A percentile compares a stretch with the other conserved stretches of the same genome.
Evolutionary conservation across 2,888 invertebrate genomes (phyloP).

Genomic region (Heliconius ismenius): DNA sequence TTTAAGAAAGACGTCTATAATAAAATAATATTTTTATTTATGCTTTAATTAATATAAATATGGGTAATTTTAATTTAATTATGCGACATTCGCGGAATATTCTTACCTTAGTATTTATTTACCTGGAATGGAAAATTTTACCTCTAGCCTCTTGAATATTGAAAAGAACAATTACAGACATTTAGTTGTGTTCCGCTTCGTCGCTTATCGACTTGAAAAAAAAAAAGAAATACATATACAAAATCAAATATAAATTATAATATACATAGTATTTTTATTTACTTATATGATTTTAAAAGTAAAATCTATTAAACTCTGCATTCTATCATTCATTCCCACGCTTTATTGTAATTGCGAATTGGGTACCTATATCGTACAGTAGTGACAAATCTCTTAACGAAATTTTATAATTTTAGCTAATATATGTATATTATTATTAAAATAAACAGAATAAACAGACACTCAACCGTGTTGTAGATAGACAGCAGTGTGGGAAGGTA

Average conservation of each 20-base stretch:
- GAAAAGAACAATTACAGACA: constrained; percentile 32
- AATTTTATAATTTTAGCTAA: neutral
- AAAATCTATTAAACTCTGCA: too few relatives aligned
- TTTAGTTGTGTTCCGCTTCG: neutral
- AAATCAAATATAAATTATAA: neutral
- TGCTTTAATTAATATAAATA: constrained; percentile 6
- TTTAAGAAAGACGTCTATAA: neutral
- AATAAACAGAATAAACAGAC: neutral
- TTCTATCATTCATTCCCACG: too few relatives aligned
- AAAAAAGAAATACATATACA: neutral
- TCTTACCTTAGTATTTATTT: constrained; percentile 33
- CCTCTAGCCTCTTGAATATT: constrained; percentile 36
- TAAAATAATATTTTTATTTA: neutral
- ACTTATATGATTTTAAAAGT: too few relatives aligned
- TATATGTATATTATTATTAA: neutral
- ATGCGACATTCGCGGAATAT: constrained; percentile 21
- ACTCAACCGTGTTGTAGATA: neutral
- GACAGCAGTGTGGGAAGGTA: constrained; percentile 17
- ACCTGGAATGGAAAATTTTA: constrained; percentile 37
- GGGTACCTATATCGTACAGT: too few relatives aligned
- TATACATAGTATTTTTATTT: too few relatives aligned
- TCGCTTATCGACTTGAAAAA: neutral
- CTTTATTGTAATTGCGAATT: too few relatives aligned
- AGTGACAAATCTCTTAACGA: neutral
- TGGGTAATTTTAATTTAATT: constrained; percentile 16